Base-by-base conservation (phyloP, 2,888 invertebrate species). In the Cryptocheilus praepositus region DNA sequence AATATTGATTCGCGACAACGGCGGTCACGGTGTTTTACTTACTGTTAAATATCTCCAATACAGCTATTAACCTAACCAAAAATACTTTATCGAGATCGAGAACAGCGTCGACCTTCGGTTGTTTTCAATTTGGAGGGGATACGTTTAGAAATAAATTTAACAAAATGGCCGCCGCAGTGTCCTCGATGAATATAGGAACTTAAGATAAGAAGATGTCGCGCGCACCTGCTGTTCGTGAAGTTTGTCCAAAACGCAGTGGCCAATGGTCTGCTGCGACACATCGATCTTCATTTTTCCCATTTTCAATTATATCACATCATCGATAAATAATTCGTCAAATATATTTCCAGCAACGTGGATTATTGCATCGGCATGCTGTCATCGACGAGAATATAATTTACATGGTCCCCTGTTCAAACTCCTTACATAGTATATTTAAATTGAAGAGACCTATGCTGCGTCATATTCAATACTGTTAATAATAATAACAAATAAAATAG, bases 31-130 rank as follows among this genome's bases (percentile, higher is more conserved):
- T 61, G 22, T 25, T 76, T 81, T 84, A 86, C 85, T 86, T 83
- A 86, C 85, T 85, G 68, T 77, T 82, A 76, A 76, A 77, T 73
- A 67, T 70, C 69, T 68, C 77, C 73, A 60, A 74, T 70, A 79
- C 77, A 77, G 72, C 69, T 77, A 82, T 75, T 76, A 84, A 87
- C 86, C 85, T 87, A 87, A 87, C 86, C 86, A 86, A 86, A 85
- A 85, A 83, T 82, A 84, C 80, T 83, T 78, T 75, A 79, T 78
- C 67, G 67, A 75, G 82, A 82, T 80, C 73, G 72, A 73, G 82
- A 81, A 73, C 85, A 87, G 86, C 87, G 86, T 86, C 88, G 86
- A 87, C 86, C 87, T 88, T 88, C 87, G 86, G 82, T 88, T 87
- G 88, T 87, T 88, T 87, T 86, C 86, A 84, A 86, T 73, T 79